phyloP scores from a whole-genome alignment of 1,140 invertebrate genomes.

The Drosophila bocki region DNA sequence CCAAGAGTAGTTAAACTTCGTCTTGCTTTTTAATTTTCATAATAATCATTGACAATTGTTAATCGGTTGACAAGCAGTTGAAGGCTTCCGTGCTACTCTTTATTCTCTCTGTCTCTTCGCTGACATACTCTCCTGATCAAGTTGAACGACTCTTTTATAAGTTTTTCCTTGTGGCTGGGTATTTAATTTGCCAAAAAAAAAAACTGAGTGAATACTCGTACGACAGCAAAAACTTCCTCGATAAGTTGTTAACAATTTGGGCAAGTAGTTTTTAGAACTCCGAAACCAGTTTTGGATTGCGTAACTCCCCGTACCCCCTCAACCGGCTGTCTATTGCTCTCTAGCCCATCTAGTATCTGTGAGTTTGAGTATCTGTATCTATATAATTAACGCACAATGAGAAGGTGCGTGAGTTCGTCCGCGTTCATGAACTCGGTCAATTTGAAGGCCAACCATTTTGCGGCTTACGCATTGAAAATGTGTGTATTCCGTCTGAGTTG shows the following conservation, averaged over 20 bases:
- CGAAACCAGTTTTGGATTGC: constrained; percentile 63
- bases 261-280: constrained; percentile 72
- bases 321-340: constrained; percentile 44
- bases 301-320: constrained; percentile 19
- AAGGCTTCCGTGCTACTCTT: constrained; percentile 61
- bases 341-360: constrained; percentile 44
- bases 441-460: constrained; percentile 81
- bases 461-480: constrained; percentile 75
- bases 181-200: constrained; percentile 50
- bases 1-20: not conserved
- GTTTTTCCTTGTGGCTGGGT: constrained; percentile 66
- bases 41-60: constrained; percentile 56
- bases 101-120: constrained; percentile 3
- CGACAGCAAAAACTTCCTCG: constrained; percentile 65
- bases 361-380: constrained; percentile 42
- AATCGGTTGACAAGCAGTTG: constrained; percentile 54
- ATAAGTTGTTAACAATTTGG: constrained; percentile 81
- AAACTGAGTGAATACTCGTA: constrained; percentile 2
- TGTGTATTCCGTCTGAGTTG: constrained; percentile 39
- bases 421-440: constrained; percentile 82
- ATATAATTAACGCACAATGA: constrained; percentile 83
- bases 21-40: constrained; percentile 16
- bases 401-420: constrained; percentile 64
- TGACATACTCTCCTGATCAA: constrained; percentile 15
- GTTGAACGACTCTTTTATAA: constrained; percentile 78